Evolutionary conservation across 2,113 vertebrate genomes (phyloP).

Genomic region (Phalacrocorax aristotelis): DNA sequence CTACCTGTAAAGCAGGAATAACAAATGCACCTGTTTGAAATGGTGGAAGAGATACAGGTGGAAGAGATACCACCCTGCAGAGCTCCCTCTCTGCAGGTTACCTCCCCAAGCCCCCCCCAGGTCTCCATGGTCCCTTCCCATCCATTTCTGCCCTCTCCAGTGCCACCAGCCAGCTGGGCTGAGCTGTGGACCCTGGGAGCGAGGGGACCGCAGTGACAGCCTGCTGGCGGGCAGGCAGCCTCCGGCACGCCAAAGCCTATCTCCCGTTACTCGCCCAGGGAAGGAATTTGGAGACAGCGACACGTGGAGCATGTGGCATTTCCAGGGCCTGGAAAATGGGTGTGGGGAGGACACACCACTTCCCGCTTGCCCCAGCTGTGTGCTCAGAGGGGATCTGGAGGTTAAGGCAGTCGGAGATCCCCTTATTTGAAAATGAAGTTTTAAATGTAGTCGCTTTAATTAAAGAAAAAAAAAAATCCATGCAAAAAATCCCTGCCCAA

Average conservation of each 20-base stretch:
- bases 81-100: background rate
- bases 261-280: background rate
- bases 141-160: background rate
- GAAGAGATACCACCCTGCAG: background rate
- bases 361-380: background rate
- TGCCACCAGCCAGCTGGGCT: background rate
- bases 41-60: fast-evolving
- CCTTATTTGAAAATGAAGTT: background rate
- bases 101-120: background rate
- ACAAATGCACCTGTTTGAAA: background rate
- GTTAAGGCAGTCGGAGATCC: background rate
- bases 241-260: background rate
- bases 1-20: background rate
- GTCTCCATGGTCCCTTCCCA: background rate
- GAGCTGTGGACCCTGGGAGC: fast-evolving
- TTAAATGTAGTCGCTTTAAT: background rate
- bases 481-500: fast-evolving
- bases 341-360: background rate
- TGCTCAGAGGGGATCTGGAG: background rate
- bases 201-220: background rate
- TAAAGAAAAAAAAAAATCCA: background rate
- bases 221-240: background rate
- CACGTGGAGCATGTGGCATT: slow-evolving; percentile 7
- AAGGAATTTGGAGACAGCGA: slow-evolving; percentile 18
- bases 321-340: background rate